Evolutionary conservation across 2,797 vertebrate species (phyloP), one percentile per base, ranked within the genome.

Genomic region (Podarcis lilfordi): DNA sequence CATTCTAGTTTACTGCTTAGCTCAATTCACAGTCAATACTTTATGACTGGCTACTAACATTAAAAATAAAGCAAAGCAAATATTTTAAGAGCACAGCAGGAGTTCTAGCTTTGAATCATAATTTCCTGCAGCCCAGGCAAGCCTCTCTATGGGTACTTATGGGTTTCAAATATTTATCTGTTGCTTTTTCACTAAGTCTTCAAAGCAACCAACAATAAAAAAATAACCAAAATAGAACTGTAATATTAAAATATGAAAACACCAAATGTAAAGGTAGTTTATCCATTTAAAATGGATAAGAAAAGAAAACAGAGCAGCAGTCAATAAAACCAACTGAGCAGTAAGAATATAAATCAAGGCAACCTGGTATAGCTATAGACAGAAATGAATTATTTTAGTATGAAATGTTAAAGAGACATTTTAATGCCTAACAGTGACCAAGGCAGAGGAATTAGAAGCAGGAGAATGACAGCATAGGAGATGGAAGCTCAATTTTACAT

Each of bases 61-160:
- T 92, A 92, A 91, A 86, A 86, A 77, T 29, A 17, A 61, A 89
- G 89, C 92, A 85, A 68, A 93, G 75, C 89, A 40, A 84, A 92
- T 61, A 78, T 91, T 88, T 81, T 87, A 90, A 91, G 89, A 91
- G 89, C 89, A 86, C 94, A 94, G 89, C 93, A 94, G 90, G 89
- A 94, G 92, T 94, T 89, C 91, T 84, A 89, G 88, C 93, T 95
- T 92, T 93, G 89, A 95, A 91, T 72, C 45, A 85, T 76, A 91
- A 68, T 88, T 87, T 95, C 88, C 91, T 94, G 89, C 75, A n/a
- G 13, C 11, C 37, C 77, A 55, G 45, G 17, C 6, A 17, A 79
- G 45, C 29, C 15, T 55, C 45, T 79, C 55, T 79, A 32, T 37
- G 37, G 21, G 74, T 10, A 75, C 72, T 37, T 40, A 50, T 13